Evolutionary conservation across 2,113 vertebrate species (phyloP).

Genomic region (Turdus rufiventris): DNA sequence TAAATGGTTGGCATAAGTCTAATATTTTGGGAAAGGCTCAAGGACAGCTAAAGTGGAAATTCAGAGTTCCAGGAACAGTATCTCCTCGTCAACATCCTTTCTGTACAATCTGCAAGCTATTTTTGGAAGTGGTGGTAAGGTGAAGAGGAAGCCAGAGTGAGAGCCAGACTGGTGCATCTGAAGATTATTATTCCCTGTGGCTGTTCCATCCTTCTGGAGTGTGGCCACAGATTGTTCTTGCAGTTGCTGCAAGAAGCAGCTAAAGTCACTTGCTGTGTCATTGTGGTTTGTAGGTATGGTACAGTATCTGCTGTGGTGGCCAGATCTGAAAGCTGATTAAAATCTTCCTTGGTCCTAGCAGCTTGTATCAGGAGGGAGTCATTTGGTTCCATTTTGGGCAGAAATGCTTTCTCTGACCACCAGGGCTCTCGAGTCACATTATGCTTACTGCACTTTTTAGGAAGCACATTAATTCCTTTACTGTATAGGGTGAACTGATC

Average conservation of each 20-base stretch:
- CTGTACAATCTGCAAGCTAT: constrained; percentile 40
- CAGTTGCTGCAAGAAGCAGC: constrained; percentile 7
- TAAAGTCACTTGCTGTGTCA: constrained; percentile 41
- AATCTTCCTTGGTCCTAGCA: background rate
- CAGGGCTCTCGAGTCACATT: background rate
- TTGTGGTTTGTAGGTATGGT: background rate
- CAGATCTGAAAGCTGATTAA: background rate
- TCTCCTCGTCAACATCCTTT: background rate
- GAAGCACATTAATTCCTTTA: constrained; percentile 37
- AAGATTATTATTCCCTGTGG: constrained; percentile 49
- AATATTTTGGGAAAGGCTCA: constrained; percentile 34
- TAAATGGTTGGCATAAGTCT: background rate
- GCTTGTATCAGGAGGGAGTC: background rate
- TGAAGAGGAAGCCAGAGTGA: constrained; percentile 21
- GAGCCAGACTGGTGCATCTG: constrained; percentile 13
- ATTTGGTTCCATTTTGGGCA: background rate
- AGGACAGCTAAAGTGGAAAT: constrained; percentile 23
- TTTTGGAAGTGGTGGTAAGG: constrained; percentile 40
- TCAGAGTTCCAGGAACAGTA: constrained; percentile 31
- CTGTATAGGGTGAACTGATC: background rate
- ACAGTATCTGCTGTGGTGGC: background rate
- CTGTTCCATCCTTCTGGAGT: constrained; percentile 33
- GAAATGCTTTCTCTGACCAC: background rate
- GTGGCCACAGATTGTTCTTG: constrained; percentile 28
- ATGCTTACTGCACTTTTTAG: background rate